These are phyloP conservation scores for Cylloceria caligata DNA, from an alignment of 2,888 invertebrate species.

Conservation along the genomic window DNA sequence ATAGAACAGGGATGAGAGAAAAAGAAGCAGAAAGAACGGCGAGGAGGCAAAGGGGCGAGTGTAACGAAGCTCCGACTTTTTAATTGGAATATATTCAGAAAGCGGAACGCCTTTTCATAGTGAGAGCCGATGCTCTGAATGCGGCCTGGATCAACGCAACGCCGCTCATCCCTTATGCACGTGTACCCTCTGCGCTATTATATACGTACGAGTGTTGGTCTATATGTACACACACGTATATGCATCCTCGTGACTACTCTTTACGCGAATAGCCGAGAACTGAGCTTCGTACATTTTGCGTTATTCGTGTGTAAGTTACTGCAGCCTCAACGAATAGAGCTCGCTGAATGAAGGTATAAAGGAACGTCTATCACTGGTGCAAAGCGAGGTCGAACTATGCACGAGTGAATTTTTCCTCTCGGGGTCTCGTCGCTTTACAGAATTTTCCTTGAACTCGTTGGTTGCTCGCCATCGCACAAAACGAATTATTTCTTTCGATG, in stretches of 20 bases:
- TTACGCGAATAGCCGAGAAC: slow-evolving; percentile 45
- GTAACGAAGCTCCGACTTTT: slow-evolving; percentile 85
- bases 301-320: slow-evolving; percentile 32
- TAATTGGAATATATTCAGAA: slow-evolving; percentile 85
- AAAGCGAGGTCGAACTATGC: slow-evolving; percentile 39
- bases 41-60: slow-evolving; percentile 78
- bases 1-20: slow-evolving; percentile 61
- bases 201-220: slow-evolving; percentile 29
- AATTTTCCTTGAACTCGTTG: slow-evolving; percentile 17
- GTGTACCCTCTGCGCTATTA: slow-evolving; percentile 38
- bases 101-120: slow-evolving; percentile 84
- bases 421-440: slow-evolving; percentile 15
- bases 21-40: slow-evolving; percentile 76
- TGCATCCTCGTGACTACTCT: slow-evolving; percentile 25
- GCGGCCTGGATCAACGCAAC: slow-evolving; percentile 79
- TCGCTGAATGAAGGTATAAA: slow-evolving; percentile 28
- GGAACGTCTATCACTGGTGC: slow-evolving; percentile 38
- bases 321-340: slow-evolving; percentile 24
- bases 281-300: slow-evolving; percentile 34
- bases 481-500: slow-evolving; percentile 17
- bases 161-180: slow-evolving; percentile 60
- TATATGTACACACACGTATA: background rate
- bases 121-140: slow-evolving; percentile 82
- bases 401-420: slow-evolving; percentile 25
- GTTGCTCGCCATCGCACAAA: slow-evolving; percentile 19